Conservation (phyloP, 2,113 vertebrate genomes). For the Hippoglossus stenolepis region DNA sequence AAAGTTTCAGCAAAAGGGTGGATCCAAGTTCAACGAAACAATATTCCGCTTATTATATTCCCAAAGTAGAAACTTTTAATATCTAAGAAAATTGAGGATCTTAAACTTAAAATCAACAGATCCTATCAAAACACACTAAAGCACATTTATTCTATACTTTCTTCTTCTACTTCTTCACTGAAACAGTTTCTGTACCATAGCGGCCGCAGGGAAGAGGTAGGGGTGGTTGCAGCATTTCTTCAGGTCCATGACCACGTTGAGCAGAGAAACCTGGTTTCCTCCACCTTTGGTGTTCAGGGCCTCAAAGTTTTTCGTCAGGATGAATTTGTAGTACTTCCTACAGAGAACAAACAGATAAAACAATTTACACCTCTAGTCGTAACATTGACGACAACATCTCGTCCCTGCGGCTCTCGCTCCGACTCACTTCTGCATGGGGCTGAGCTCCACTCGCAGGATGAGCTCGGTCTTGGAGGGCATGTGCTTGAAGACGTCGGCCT, state of each 20-base stretch:
- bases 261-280: conserved; percentile 96
- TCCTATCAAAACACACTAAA: too few species aligned
- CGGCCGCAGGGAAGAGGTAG: conserved; percentile 96
- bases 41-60: too few species aligned
- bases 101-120: too few species aligned
- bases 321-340: conserved; percentile 99
- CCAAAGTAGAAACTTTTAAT: too few species aligned
- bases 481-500: conserved; percentile 99
- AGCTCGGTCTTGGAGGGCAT: conserved; percentile 99
- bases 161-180: too few species aligned
- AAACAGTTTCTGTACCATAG: conserved; percentile 84
- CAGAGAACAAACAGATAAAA: not conserved
- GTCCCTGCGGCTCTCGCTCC: not conserved
- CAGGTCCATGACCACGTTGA: conserved; percentile 98
- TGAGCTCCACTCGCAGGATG: conserved; percentile 96
- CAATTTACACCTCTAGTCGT: not conserved
- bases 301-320: conserved; percentile 96
- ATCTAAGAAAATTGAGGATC: too few species aligned
- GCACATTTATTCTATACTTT: too few species aligned
- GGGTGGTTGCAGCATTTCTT: conserved; percentile 99
- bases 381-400: not conserved
- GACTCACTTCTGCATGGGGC: conserved; percentile 96
- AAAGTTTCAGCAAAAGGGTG: too few species aligned
- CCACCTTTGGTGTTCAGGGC: conserved; percentile 96
- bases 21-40: too few species aligned